Conservation (phyloP, 1,140 invertebrate genomes). For the Lucilia sericata region DNA sequence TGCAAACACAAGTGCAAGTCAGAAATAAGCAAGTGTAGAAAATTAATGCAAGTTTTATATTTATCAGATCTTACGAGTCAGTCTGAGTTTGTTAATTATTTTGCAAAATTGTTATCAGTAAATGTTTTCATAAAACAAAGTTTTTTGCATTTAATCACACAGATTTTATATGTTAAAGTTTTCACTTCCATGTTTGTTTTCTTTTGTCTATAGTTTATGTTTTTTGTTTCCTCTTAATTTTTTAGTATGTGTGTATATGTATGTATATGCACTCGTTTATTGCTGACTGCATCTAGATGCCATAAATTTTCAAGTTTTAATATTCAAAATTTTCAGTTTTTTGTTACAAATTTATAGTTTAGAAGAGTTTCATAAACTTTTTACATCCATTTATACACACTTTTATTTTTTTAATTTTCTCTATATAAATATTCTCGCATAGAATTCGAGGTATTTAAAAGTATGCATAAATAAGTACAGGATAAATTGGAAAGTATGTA, state of each 20-base stretch:
- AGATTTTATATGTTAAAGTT: conserved; percentile 14
- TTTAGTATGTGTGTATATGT: neutral
- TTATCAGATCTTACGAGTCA: no score
- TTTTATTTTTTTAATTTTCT: neutral
- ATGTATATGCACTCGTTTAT: neutral
- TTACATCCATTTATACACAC: neutral
- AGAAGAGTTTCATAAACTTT: neutral
- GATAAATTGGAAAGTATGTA: no score
- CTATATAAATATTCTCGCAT: neutral
- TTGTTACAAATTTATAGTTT: neutral
- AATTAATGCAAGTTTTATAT: neutral
- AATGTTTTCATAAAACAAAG: neutral
- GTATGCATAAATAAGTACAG: no score
- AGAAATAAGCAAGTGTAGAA: no score
- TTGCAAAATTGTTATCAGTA: no score
- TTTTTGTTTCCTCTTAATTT: neutral
- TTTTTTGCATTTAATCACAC: conserved; percentile 24
- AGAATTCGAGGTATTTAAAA: neutral
- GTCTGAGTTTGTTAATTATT: no score
- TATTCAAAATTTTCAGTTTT: neutral
- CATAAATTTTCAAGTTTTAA: conserved; percentile 21
- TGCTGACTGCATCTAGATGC: neutral
- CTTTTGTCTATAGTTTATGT: neutral
- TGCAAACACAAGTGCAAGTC: no score
- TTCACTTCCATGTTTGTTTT: neutral